These are phyloP conservation scores for Herminia tarsipennalis DNA, from an alignment of 2,888 invertebrate species.

Conservation along the genomic window DNA sequence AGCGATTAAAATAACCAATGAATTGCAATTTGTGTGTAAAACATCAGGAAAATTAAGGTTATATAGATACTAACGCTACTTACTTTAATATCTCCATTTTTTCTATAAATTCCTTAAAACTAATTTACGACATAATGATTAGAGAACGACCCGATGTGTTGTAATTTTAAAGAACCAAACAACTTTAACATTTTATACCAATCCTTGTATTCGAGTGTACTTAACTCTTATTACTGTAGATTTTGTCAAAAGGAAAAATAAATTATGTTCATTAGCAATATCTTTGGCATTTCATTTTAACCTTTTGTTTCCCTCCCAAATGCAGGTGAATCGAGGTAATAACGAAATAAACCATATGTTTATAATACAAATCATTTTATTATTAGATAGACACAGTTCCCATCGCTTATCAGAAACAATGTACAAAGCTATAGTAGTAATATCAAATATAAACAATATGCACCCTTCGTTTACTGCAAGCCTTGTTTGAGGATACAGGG, in stretches of 20 bases:
- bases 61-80: slow-evolving; percentile 28
- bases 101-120: slow-evolving; percentile 38
- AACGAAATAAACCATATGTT: slow-evolving; percentile 55
- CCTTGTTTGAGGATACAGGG: slow-evolving; percentile 83
- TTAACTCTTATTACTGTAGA: slow-evolving; percentile 83
- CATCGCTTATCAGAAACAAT: slow-evolving; percentile 89
- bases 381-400: slow-evolving; percentile 90
- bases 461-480: slow-evolving; percentile 86
- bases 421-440: slow-evolving; percentile 89
- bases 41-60: slow-evolving; percentile 8
- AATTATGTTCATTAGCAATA: slow-evolving; percentile 82
- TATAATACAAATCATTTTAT: slow-evolving; percentile 90
- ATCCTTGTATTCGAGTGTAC: slow-evolving; percentile 85
- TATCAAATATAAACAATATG: slow-evolving; percentile 86
- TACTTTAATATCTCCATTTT: slow-evolving; percentile 26
- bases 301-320: slow-evolving; percentile 17
- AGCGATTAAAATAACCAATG: slow-evolving; percentile 21
- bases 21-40: slow-evolving; percentile 22
- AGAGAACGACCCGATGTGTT: slow-evolving; percentile 68
- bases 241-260: slow-evolving; percentile 82
- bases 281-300: slow-evolving; percentile 44
- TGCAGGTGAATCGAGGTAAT: slow-evolving; percentile 8
- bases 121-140: slow-evolving; percentile 40
- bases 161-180: slow-evolving; percentile 80
- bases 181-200: slow-evolving; percentile 84